Conservation (phyloP, 2,888 invertebrate species). For the Crioceris asparagi region DNA sequence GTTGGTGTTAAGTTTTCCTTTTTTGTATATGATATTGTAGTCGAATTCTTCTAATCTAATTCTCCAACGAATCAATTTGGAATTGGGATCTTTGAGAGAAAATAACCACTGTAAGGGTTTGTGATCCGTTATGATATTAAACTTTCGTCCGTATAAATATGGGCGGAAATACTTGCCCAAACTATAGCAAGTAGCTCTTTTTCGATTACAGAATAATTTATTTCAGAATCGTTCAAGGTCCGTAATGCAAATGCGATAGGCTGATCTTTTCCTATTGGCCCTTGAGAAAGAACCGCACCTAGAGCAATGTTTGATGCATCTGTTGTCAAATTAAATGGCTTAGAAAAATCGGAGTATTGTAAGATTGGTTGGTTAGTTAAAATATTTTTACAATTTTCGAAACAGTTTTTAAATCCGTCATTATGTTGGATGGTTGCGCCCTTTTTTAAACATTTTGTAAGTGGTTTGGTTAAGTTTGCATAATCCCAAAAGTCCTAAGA, state of each 20-base stretch:
- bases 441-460: conserved; percentile 14
- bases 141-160: conserved; percentile 7
- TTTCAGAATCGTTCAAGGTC: conserved; percentile 7
- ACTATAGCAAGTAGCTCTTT: conserved; percentile 8
- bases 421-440: conserved; percentile 10
- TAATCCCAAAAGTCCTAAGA: conserved; percentile 18
- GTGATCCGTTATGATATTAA: conserved; percentile 15
- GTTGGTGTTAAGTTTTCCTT: conserved; percentile 9
- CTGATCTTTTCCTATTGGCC: conserved; percentile 4
- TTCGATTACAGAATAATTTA: conserved; percentile 8
- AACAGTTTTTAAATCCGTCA: conserved; percentile 2
- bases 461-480: conserved; percentile 17
- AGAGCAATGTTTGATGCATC: conserved; percentile 8
- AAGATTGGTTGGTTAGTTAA: conserved; percentile 4
- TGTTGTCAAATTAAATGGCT: conserved; percentile 6
- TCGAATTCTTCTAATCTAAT: conserved; percentile 12
- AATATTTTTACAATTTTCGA: conserved; percentile 6
- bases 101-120: conserved; percentile 19
- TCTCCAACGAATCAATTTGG: conserved; percentile 12
- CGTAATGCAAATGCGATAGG: conserved; percentile 8
- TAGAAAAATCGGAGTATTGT: conserved; percentile 6
- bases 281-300: conserved; percentile 7
- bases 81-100: conserved; percentile 15
- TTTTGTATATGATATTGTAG: conserved; percentile 10
- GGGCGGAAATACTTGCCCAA: conserved; percentile 8